phyloP scores from a whole-genome alignment of 2,888 invertebrate species.

The Syrista parreyssii region DNA sequence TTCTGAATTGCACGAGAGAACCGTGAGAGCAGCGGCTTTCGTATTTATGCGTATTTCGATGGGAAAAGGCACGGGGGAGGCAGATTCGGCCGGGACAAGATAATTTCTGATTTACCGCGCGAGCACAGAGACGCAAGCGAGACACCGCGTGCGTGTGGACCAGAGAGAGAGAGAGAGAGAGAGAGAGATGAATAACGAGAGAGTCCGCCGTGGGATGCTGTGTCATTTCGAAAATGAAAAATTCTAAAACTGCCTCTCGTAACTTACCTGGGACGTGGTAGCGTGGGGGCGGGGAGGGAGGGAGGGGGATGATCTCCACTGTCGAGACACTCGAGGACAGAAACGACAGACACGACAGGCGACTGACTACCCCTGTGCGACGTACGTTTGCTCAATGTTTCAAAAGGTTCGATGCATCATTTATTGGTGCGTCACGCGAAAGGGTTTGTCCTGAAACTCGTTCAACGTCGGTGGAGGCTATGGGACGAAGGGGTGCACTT shows the following conservation, averaged over 20 bases:
- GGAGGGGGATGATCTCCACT: slow-evolving; percentile 22
- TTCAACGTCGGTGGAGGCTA: too few species aligned
- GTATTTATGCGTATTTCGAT: slow-evolving; percentile 63
- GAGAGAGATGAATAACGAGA: neutral
- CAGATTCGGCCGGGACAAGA: slow-evolving; percentile 43
- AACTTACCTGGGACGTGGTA: slow-evolving; percentile 14
- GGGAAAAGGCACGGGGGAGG: slow-evolving; percentile 56
- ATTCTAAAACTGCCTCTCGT: slow-evolving; percentile 27
- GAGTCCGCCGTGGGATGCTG: neutral
- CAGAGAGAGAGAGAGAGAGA: too few species aligned
- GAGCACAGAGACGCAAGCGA: too few species aligned
- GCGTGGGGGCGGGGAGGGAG: slow-evolving; percentile 19
- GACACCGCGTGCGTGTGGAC: too few species aligned
- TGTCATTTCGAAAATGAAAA: slow-evolving; percentile 52
- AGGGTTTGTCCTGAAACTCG: too few species aligned
- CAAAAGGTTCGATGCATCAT: slow-evolving; percentile 41
- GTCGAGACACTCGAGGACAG: neutral
- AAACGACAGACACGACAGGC: too few species aligned
- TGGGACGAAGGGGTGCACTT: too few species aligned
- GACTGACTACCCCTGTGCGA: too few species aligned
- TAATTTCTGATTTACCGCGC: slow-evolving; percentile 65
- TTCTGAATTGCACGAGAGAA: neutral
- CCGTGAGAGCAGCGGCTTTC: slow-evolving; percentile 5
- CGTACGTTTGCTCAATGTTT: slow-evolving; percentile 47
- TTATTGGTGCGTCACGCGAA: slow-evolving; percentile 23